A percentile compares a stretch with the other conserved stretches of the same genome.
Conservation (phyloP, 2,113 vertebrate genomes). For the Nerophis ophidion region DNA sequence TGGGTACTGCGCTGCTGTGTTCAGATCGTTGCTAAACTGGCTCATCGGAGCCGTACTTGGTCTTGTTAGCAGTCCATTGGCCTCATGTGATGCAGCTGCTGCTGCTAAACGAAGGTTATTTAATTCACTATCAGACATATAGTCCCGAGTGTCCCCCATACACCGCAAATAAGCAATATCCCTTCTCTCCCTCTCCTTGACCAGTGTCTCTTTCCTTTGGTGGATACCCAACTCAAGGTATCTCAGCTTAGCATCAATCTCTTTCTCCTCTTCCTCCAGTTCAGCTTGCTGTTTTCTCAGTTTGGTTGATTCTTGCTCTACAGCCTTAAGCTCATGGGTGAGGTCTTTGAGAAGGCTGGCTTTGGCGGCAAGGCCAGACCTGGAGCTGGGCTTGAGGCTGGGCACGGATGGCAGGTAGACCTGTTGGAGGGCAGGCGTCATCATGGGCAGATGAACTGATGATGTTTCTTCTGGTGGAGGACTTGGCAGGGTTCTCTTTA, state of each 20-base stretch:
- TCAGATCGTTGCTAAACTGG: conserved; percentile 79
- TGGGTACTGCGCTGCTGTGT: conserved; percentile 71
- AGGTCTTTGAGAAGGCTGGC: conserved; percentile 92
- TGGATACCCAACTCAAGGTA: conserved; percentile 94
- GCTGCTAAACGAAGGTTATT: conserved; percentile 84
- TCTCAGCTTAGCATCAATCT: conserved; percentile 96
- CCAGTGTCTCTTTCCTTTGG: conserved; percentile 91
- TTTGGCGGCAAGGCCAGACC: conserved; percentile 78
- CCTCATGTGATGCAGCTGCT: conserved; percentile 74
- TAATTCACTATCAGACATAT: conserved; percentile 93
- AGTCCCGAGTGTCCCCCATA: conserved; percentile 88
- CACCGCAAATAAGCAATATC: conserved; percentile 86
- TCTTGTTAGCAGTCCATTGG: conserved; percentile 70
- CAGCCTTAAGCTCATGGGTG: conserved; percentile 91
- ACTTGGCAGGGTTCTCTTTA: conserved; percentile 96
- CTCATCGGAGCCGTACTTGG: conserved; percentile 73
- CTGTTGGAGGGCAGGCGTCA: conserved; percentile 81
- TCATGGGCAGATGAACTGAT: conserved; percentile 78
- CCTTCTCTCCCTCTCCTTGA: conserved; percentile 84
- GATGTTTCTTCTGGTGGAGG: conserved; percentile 89
- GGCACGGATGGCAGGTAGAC: conserved; percentile 81
- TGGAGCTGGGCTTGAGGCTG: conserved; percentile 75
- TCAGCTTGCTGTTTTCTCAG: conserved; percentile 96
- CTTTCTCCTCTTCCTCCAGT: conserved; percentile 97
- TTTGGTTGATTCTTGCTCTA: conserved; percentile 96